phyloP scores from a whole-genome alignment of 2,888 invertebrate species.

The Suillia variegata region DNA sequence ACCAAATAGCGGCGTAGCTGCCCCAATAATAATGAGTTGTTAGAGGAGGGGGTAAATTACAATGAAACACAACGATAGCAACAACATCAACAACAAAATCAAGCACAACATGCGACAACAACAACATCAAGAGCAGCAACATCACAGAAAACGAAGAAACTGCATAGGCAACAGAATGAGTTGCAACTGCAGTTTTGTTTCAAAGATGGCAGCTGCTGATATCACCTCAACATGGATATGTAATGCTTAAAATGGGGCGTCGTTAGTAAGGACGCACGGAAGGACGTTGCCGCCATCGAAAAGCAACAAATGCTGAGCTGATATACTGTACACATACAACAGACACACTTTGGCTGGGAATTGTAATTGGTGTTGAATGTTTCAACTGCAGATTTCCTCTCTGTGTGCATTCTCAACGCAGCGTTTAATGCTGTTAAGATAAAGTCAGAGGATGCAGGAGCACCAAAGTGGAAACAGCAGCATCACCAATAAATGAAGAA shows the following conservation, averaged over 20 bases:
- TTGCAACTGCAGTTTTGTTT: not conserved
- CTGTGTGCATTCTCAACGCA: slow-evolving; percentile 38
- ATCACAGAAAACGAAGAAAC: too few species aligned
- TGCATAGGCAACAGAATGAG: too few species aligned
- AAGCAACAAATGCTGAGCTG: slow-evolving; percentile 1
- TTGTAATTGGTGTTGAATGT: slow-evolving; percentile 43
- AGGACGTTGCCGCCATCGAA: not conserved
- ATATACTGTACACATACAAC: not conserved
- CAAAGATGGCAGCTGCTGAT: not conserved
- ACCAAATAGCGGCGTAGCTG: too few species aligned
- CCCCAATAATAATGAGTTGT: not conserved
- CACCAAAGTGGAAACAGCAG: too few species aligned
- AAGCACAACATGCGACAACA: slow-evolving; percentile 18
- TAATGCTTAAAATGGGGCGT: not conserved
- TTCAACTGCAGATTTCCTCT: slow-evolving; percentile 25
- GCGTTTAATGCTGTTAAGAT: slow-evolving; percentile 23
- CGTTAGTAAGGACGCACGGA: slow-evolving; percentile 3
- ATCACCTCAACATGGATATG: not conserved
- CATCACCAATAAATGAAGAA: too few species aligned
- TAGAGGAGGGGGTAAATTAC: not conserved
- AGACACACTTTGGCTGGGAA: slow-evolving; percentile 15
- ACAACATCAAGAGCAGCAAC: too few species aligned
- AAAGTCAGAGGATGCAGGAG: not conserved
- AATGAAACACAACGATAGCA: not conserved
- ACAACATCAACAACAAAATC: not conserved